A percentile compares a stretch with the other conserved stretches of the same genome.
These are phyloP conservation scores for Sinocyclocheilus rhinocerous DNA, from an alignment of 2,113 vertebrate species.

Conservation along the genomic window DNA sequence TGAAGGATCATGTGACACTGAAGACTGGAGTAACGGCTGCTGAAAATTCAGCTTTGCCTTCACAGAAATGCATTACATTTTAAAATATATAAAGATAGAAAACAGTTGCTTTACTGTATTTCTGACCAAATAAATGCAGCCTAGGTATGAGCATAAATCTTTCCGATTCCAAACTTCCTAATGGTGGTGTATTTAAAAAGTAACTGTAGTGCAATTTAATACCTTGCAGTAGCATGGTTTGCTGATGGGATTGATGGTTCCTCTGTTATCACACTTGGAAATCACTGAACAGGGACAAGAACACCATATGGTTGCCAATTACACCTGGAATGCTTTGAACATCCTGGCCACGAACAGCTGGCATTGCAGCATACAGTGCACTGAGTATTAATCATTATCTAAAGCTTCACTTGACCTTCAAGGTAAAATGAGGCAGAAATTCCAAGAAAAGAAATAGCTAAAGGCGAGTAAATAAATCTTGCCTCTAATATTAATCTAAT, in stretches of 20 bases:
- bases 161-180: too few relatives aligned
- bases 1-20: too few relatives aligned
- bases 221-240: conserved; percentile 79
- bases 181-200: neutral
- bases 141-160: too few relatives aligned
- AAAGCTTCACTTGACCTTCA: neutral
- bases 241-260: conserved; percentile 71
- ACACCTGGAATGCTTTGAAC: conserved; percentile 46
- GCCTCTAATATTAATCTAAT: neutral
- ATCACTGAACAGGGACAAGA: conserved; percentile 48
- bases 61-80: too few relatives aligned
- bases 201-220: conserved; percentile 19
- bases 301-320: conserved; percentile 39
- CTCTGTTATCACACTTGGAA: conserved; percentile 74
- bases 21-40: too few relatives aligned
- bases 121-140: too few relatives aligned
- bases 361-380: neutral
- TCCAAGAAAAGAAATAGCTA: neutral
- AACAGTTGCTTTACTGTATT: too few relatives aligned
- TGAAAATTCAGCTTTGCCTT: too few relatives aligned
- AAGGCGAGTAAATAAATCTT: conserved; percentile 7
- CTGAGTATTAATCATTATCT: conserved; percentile 5
- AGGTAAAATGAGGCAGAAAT: neutral
- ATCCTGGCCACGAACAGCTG: neutral
- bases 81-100: too few relatives aligned